Evolutionary conservation across 2,113 vertebrate genomes (phyloP), one percentile per base, ranked within the genome.

Genomic region (Pholis gunnellus): DNA sequence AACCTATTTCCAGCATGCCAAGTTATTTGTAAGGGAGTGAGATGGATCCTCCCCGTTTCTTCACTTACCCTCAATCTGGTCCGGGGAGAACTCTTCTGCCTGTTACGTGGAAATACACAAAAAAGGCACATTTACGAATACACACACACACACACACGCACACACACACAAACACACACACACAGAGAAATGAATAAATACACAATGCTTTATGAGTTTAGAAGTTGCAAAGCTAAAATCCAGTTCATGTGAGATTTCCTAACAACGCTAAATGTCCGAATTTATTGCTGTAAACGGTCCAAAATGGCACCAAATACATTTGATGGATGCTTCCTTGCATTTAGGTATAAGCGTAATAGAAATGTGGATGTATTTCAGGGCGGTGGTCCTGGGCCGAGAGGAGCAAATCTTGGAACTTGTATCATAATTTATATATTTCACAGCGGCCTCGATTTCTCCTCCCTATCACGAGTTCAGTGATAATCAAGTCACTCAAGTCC

Each of bases 1-100:
- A 18, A 9, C 50, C 8, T 1, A 25, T 70, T 31, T 38, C 34
- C 25, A 79, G 56, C 48, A 14, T 29, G 46, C 2, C 11, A n/a
- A 63, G 22, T 11, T 50, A 31, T 56, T n/a, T 48, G 48, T 34
- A 14, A 40, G 20, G 8, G 40, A 48, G 5, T 57, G 6, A 57
- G 56, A 27, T 27, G 13, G 6, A 59, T 29, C 10, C 10, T 68
- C 11, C 5, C 0, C 0, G 15, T 70, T 68, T 70, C 63, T 70
- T 42, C 31, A 93, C 95, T 96, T 89, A 96, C 95, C 95, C 90
- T 95, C 95, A 88, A 96, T 85, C 94, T 95, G 94, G 89, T 95
- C 95, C 31, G 94, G 34, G 72, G 89, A 0, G 91, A 95, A 96
- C 18, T 94, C 66, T 14, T 87, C 72, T 14, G 88, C 72, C 92